A percentile compares a stretch with the other conserved stretches of the same genome.
These are phyloP conservation scores for Astyanax mexicanus DNA, from an alignment of 2,797 vertebrate species.

Conservation along the genomic window DNA sequence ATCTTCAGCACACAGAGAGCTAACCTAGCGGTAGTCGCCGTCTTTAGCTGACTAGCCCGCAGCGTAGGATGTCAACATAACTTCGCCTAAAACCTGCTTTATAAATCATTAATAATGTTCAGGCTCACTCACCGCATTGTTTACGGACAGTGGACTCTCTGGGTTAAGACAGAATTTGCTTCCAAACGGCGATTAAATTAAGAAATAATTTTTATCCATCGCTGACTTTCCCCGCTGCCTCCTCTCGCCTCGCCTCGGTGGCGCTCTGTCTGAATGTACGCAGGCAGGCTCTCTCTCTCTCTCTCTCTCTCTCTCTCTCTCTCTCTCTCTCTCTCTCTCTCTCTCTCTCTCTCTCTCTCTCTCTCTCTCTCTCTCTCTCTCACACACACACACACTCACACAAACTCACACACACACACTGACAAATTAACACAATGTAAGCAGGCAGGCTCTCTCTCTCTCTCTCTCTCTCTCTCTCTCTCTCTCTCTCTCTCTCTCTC, in stretches of 20 bases:
- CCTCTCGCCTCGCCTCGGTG: neutral
- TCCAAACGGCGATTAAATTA: neutral
- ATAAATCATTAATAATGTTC: neutral
- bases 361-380: too few species aligned
- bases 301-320: neutral
- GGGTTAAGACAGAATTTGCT: neutral
- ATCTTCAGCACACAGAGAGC: neutral
- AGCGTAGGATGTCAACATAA: neutral
- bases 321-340: neutral
- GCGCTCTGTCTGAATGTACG: too few species aligned
- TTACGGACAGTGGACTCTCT: neutral
- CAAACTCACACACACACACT: too few species aligned
- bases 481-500: too few species aligned
- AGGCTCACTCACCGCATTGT: slow-evolving; percentile 10
- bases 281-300: neutral
- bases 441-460: too few species aligned
- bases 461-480: too few species aligned
- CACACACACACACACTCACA: too few species aligned
- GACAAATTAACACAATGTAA: too few species aligned
- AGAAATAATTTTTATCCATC: neutral
- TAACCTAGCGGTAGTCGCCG: neutral
- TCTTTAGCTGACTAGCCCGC: neutral
- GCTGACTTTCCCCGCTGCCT: neutral
- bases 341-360: neutral
- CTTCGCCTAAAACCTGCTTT: neutral